Base-by-base conservation (phyloP, 2,888 invertebrate species). In the Ophioninae sp. region DNA sequence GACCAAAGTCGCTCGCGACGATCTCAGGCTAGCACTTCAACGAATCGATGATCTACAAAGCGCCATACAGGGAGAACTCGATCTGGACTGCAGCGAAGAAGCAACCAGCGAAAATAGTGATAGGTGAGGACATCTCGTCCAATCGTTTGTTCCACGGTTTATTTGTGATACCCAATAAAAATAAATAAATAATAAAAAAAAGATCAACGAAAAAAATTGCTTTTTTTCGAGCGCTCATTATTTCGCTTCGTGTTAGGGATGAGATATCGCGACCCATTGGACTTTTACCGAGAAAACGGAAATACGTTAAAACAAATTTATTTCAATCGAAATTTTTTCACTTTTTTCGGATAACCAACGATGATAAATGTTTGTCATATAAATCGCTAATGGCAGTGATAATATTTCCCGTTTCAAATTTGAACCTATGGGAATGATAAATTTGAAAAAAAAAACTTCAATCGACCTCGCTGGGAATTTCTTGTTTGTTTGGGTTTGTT, bases 31-130 rank as follows among this genome's bases (percentile, higher is more conserved):
- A 77, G 98, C 99, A 6, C 94, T 98, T 81, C 96, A 98, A 86
- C 95, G 99, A 83, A 98, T 98, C 87, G 96, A 98, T 68, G 98
- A 98, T 91, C 94, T 99, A 85, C 98, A 98, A 92, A 96, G 97
- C 90, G 98, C 98, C 84, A 97, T 99, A 92, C 97, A 98, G 87
- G 98, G 97, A 0, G 97, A 97, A 89, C 94, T 97, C 79, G 95
- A 95, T 83, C 93, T 94, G 86, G 96, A 95, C 88, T 96, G 95
- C 86, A 95, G 95, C 1, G 95, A 94, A 59, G 93, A 92, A 82
- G 92, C 90, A 17, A 93, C 93, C 44, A 92, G 91, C 80, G 93
- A 93, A 77, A 95, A 95, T 90, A 95, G 95, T 64, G 96, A 96
- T 89, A 96, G 95, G 95, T 95, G 89, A 88, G 71, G n/a, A 37